Percentiles rank a stretch among this genome's conserved stretches.
Conservation (phyloP, 2,797 vertebrate genomes). For the Chaenodraco wilsoni region DNA sequence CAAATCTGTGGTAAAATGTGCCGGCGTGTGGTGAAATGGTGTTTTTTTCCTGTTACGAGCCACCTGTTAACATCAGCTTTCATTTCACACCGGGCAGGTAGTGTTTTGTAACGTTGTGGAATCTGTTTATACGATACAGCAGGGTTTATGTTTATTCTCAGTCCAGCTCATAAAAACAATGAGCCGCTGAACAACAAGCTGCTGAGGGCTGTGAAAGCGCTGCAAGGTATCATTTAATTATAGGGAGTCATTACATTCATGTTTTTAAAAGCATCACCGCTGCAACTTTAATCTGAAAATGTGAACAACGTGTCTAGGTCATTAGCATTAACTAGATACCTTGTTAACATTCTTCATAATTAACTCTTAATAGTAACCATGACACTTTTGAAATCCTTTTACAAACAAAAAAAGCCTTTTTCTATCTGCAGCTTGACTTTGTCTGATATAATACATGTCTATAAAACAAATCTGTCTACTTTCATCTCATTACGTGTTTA, state of each 20-base stretch:
- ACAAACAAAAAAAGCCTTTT: too few relatives aligned
- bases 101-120: background rate
- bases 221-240: background rate
- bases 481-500: too few relatives aligned
- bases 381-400: too few relatives aligned
- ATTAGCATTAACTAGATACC: too few relatives aligned
- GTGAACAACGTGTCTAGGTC: too few relatives aligned
- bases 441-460: too few relatives aligned
- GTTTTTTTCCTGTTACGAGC: background rate
- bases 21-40: background rate
- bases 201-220: background rate
- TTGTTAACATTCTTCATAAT: too few relatives aligned
- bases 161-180: background rate
- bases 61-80: constrained; percentile 16
- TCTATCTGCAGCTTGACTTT: too few relatives aligned
- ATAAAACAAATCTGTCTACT: too few relatives aligned
- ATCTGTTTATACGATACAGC: constrained; percentile 18
- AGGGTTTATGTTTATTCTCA: background rate
- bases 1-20: background rate
- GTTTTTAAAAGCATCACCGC: too few relatives aligned
- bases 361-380: too few relatives aligned
- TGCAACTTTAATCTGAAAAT: too few relatives aligned
- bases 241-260: background rate
- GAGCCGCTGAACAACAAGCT: background rate
- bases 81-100: constrained; percentile 12